These are phyloP conservation scores for Galagoides demidoff DNA, from an alignment of 2,797 vertebrate genomes.

Conservation along the genomic window DNA sequence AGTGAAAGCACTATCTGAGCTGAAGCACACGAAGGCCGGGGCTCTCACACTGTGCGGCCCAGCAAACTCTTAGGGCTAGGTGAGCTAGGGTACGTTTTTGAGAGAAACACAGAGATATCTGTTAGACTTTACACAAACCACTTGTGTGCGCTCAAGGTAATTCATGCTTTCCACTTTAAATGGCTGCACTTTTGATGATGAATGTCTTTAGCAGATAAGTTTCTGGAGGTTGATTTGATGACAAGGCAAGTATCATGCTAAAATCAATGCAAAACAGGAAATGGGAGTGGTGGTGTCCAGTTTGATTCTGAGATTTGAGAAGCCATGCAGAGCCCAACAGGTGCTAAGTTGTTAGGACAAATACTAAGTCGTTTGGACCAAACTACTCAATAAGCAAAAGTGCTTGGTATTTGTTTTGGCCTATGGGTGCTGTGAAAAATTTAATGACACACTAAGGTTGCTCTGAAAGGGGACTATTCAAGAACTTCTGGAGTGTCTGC, in stretches of 20 bases:
- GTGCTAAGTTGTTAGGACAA: not conserved
- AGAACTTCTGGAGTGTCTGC: not conserved
- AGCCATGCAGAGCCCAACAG: not conserved
- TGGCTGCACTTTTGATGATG: not conserved
- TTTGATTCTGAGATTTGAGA: not conserved
- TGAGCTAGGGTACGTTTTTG: not conserved
- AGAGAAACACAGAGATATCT: not conserved
- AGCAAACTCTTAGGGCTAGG: not conserved
- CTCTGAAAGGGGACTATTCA: not conserved
- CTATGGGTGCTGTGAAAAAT: not conserved
- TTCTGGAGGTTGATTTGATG: not conserved
- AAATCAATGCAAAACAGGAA: not conserved
- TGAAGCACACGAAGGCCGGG: not conserved
- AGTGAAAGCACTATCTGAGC: not conserved
- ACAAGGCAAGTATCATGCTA: not conserved
- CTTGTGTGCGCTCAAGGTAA: not conserved
- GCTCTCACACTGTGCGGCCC: not conserved
- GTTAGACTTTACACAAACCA: not conserved
- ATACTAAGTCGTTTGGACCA: not conserved
- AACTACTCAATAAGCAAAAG: not conserved
- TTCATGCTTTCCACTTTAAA: not conserved
- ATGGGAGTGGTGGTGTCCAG: rapidly evolving
- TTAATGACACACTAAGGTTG: not conserved
- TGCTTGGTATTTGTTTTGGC: not conserved
- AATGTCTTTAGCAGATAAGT: not conserved